These are phyloP conservation scores for Brenthis daphne DNA, from an alignment of 2,888 invertebrate genomes.

Conservation along the genomic window DNA sequence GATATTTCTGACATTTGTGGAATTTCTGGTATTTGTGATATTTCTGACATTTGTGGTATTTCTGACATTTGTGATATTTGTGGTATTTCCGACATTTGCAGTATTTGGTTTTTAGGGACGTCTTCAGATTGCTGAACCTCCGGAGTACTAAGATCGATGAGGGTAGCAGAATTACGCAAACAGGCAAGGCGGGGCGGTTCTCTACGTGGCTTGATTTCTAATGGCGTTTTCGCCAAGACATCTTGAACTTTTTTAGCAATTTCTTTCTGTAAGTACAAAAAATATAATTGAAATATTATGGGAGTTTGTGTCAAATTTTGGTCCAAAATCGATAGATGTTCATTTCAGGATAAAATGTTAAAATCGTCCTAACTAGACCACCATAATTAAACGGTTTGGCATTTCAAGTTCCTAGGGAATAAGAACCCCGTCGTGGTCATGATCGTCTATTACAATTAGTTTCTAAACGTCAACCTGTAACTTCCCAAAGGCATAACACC, in stretches of 20 bases:
- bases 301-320: neutral
- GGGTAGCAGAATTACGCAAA: constrained; percentile 54
- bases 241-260: constrained; percentile 87
- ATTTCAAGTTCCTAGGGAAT: too few species aligned
- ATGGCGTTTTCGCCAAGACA: constrained; percentile 88
- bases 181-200: constrained; percentile 63
- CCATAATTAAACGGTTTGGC: too few species aligned
- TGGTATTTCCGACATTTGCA: too few species aligned
- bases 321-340: too few species aligned
- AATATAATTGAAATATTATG: neutral
- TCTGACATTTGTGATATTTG: too few species aligned
- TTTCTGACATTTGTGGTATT: too few species aligned
- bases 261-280: constrained; percentile 80
- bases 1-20: neutral
- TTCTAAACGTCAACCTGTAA: too few species aligned
- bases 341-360: too few species aligned
- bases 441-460: too few species aligned
- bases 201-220: constrained; percentile 77
- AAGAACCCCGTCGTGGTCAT: too few species aligned
- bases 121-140: neutral
- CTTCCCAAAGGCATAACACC: too few species aligned
- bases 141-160: constrained; percentile 55
- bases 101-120: too few species aligned
- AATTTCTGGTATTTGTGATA: neutral
- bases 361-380: neutral